Evolutionary conservation across 2,888 invertebrate genomes (phyloP), one percentile per base, ranked within the genome.

Genomic region (Pilophorus perplexus): DNA sequence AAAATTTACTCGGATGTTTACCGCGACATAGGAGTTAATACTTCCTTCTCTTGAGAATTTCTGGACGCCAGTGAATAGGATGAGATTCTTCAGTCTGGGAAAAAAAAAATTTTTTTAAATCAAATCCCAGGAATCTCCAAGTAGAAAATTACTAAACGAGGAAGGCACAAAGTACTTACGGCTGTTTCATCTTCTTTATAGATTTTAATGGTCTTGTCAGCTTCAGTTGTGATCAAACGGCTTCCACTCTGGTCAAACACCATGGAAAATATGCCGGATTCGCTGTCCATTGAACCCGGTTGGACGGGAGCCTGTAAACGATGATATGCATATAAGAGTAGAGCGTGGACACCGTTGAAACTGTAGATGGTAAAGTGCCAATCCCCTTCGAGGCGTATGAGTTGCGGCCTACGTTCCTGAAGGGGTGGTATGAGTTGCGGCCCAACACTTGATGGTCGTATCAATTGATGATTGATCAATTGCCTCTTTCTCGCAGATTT

Each of bases 241-340:
- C 90, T 88, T 22, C 96, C 95, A n/a, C 94, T 93, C 71, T 89
- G 87, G 79, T 99, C 99, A 78, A 91, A 99, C 0, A 86, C 87
- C 84, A 96, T 89, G 60, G 97, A 88, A 80, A 96, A 99, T 71
- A 99, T 90, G 42, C 99, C 99, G 16, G 96, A 93, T 78, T 99
- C 99, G 14, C 95, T 96, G 79, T 99, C 99, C 88, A 99, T 98
- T 0, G 98, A 98, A 12, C 99, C 99, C 0, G 98, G 97, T 77
- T 99, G 99, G 0, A 94, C 95, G 1, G 93, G 90, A 3, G 96
- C 87, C 84, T 90, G 16, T n/a, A 28, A 52, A n/a, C 33, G n/a
- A n/a, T n/a, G n/a, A n/a, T n/a, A n/a, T n/a, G n/a, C n/a, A n/a
- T n/a, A n/a, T n/a, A n/a, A n/a, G n/a, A n/a, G n/a, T n/a, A n/a